These are phyloP conservation scores for Parambassis ranga DNA, from an alignment of 2,797 vertebrate species.

Conservation along the genomic window DNA sequence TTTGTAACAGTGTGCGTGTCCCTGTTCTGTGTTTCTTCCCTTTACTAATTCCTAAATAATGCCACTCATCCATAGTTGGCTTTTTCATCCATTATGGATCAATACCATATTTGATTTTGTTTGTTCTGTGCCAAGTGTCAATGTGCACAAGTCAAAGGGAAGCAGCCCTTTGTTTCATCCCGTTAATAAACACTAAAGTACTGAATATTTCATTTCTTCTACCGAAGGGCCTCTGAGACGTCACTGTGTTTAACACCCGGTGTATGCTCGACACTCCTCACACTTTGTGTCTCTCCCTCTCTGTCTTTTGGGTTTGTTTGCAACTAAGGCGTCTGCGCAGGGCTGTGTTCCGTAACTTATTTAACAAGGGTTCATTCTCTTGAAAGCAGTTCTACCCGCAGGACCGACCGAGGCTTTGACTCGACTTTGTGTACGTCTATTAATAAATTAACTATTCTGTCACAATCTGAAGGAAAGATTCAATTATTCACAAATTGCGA, in stretches of 20 bases:
- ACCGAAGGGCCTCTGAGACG: conserved; percentile 72
- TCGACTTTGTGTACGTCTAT: conserved; percentile 82
- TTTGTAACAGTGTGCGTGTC: conserved; percentile 65
- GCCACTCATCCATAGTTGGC: conserved; percentile 74
- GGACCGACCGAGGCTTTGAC: conserved; percentile 78
- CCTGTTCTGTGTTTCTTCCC: conserved; percentile 53
- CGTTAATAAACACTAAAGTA: conserved; percentile 82
- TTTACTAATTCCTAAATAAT: conserved; percentile 81
- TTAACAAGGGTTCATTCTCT: conserved; percentile 81
- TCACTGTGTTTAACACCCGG: conserved; percentile 73
- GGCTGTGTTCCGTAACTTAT: conserved; percentile 80
- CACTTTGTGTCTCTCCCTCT: conserved; percentile 45
- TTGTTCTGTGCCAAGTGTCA: conserved; percentile 84
- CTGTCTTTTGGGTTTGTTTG: conserved; percentile 78
- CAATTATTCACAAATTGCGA: conserved; percentile 83
- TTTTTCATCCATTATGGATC: conserved; percentile 85
- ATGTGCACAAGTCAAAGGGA: conserved; percentile 85
- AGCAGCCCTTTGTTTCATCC: conserved; percentile 84
- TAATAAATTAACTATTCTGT: conserved; percentile 86
- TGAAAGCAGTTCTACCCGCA: conserved; percentile 81
- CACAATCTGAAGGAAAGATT: conserved; percentile 83
- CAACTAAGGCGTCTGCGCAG: conserved; percentile 69
- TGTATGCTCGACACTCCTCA: conserved; percentile 57
- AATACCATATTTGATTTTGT: conserved; percentile 82
- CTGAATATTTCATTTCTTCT: conserved; percentile 83